Evolutionary conservation across 2,797 vertebrate species (phyloP).

Genomic region (Cossypha polioptera): DNA sequence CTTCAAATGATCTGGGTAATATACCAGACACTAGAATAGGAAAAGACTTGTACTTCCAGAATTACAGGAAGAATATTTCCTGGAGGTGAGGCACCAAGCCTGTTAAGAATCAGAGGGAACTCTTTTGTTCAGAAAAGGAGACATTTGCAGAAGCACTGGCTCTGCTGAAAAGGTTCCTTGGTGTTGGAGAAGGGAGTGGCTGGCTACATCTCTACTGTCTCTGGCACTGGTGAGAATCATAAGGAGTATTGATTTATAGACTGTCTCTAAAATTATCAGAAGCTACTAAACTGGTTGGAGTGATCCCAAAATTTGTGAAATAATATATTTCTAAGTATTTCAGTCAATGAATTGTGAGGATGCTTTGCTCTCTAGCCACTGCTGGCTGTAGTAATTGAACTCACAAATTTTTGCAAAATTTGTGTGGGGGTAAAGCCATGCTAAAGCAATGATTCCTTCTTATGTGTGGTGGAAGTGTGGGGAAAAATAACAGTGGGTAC

Average conservation of each 20-base stretch:
- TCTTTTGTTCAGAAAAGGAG: neutral
- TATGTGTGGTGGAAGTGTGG: neutral
- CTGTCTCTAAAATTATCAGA: neutral
- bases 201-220: neutral
- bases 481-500: neutral
- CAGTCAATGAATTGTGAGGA: neutral
- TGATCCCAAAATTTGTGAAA: neutral
- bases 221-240: fast-evolving
- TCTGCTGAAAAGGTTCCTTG: neutral
- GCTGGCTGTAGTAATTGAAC: neutral
- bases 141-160: neutral
- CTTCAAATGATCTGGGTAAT: neutral
- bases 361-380: neutral
- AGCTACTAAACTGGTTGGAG: neutral
- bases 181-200: neutral
- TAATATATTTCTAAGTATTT: neutral
- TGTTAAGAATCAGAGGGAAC: neutral
- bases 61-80: neutral
- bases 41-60: neutral
- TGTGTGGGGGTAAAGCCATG: neutral
- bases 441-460: neutral
- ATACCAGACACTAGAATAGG: neutral
- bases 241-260: neutral
- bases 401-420: neutral
- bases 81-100: neutral